Base-by-base conservation (phyloP, 2,113 vertebrate species). In the Apus apus region DNA sequence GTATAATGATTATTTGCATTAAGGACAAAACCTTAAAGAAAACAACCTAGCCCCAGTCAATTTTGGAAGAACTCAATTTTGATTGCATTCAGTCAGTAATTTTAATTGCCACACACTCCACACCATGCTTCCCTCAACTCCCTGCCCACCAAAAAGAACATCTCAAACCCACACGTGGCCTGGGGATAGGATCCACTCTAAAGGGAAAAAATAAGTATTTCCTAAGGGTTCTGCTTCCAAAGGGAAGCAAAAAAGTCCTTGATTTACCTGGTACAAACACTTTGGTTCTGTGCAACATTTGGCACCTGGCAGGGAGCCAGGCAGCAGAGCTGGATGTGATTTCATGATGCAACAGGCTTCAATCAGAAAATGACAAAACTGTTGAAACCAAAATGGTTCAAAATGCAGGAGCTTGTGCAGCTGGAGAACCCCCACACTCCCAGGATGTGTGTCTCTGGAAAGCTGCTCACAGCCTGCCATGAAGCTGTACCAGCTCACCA, bases 381-480 rank as follows among this genome's bases (percentile, higher is more conserved):
- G 11, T 74, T 78, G 56, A 78, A 85, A 66, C 2, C 4, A 5
- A 57, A 26, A 36, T 18, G 5, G 53, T 61, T 85, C 22, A 43
- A 88, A 85, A 73, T 8, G 12, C 13, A 70, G 16, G 3, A 3
- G 12, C 23, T 61, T 65, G 29, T 50, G 8, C 51, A 78, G 40
- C 34, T 80, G 80, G 38, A 26, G 21, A 66, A 70, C 16, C 50
- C 53, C 46, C 46, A 48, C 34, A 16, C 17, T 92, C n/a, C 50
- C 1, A 0, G 4, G 3, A 4, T 58, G 11, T 27, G 36, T 11
- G n/a, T n/a, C 32, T 54, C 60, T 73, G 65, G n/a, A 77, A 40
- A 43, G 12, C 6, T 1, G 8, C 1, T 12, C 27, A 21, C 4
- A 1, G 64, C 27, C 27, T 34, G 22, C 16, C 23, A 20, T 0